Evolutionary conservation across 1,140 invertebrate species (phyloP).

Genomic region (Tenebrio molitor): DNA sequence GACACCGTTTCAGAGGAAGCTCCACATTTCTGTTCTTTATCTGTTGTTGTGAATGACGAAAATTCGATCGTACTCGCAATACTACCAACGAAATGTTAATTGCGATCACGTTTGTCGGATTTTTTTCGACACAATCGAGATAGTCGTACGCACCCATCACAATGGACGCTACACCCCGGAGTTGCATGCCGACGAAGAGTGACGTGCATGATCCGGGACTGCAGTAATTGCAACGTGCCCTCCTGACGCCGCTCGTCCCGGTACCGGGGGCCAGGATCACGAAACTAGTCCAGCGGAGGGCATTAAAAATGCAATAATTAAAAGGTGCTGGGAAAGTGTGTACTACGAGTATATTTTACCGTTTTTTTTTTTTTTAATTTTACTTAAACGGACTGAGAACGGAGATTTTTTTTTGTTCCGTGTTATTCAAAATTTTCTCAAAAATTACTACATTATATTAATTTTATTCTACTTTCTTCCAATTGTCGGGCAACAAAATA

Average conservation of each 20-base stretch:
- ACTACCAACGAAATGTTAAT: slow-evolving; percentile 11
- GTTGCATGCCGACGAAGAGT: slow-evolving; percentile 38
- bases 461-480: no score
- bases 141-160: slow-evolving; percentile 33
- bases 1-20: slow-evolving; percentile 24
- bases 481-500: no score
- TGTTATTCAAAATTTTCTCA: no score
- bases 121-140: background rate
- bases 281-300: slow-evolving; percentile 15
- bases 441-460: no score
- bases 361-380: no score
- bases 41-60: background rate
- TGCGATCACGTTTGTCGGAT: slow-evolving; percentile 15
- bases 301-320: background rate
- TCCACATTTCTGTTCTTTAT: background rate
- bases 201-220: slow-evolving; percentile 42
- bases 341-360: no score
- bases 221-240: slow-evolving; percentile 43
- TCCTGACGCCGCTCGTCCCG: slow-evolving; percentile 12
- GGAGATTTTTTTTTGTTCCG: no score
- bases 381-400: no score
- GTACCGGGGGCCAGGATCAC: background rate
- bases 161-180: slow-evolving; percentile 46
- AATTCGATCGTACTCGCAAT: background rate
- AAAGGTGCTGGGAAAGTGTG: background rate